A percentile compares a stretch with the other conserved stretches of the same genome.
Evolutionary conservation across 1,140 invertebrate genomes (phyloP).

Genomic region (Caenorhabditis tropicalis): DNA sequence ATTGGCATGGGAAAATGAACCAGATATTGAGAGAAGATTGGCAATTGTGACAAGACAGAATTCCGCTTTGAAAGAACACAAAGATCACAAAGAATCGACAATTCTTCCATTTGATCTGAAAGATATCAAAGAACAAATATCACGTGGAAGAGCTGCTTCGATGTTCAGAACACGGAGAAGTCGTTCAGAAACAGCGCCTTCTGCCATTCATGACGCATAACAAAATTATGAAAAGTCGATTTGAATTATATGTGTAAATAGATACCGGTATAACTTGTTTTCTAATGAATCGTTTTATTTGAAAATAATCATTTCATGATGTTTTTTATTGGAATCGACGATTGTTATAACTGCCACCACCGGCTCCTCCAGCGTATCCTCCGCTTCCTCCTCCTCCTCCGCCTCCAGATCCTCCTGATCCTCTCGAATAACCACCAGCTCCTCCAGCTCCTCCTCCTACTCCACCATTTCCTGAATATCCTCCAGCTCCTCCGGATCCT

Average conservation of each 20-base stretch:
- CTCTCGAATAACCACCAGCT: background rate
- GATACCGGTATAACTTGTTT: constrained; percentile 12
- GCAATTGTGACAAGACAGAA: constrained; percentile 5
- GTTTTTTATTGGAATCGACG: constrained; percentile 15
- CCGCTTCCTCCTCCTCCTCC: background rate
- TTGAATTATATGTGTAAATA: constrained; percentile 12
- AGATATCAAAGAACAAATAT: constrained; percentile 22
- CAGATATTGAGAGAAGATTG: constrained; percentile 23
- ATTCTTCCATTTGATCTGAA: constrained; percentile 26
- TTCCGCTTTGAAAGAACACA: constrained; percentile 2
- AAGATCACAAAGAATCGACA: background rate
- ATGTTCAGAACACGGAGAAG: constrained; percentile 21
- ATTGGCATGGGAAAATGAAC: constrained; percentile 36
- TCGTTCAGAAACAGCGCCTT: constrained; percentile 9
- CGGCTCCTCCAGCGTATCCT: constrained; percentile 21
- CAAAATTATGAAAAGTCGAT: background rate
- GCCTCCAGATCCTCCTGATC: no score
- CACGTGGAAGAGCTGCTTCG: constrained; percentile 24
- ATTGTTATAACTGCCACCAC: constrained; percentile 1
- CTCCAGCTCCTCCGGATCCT: background rate
- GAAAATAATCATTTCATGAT: background rate
- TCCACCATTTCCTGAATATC: background rate
- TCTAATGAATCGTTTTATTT: constrained; percentile 22
- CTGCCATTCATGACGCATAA: constrained; percentile 24
- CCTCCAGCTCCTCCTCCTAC: no score